phyloP scores from a whole-genome alignment of 2,888 invertebrate species.

The Lepidochitona cinerea region DNA sequence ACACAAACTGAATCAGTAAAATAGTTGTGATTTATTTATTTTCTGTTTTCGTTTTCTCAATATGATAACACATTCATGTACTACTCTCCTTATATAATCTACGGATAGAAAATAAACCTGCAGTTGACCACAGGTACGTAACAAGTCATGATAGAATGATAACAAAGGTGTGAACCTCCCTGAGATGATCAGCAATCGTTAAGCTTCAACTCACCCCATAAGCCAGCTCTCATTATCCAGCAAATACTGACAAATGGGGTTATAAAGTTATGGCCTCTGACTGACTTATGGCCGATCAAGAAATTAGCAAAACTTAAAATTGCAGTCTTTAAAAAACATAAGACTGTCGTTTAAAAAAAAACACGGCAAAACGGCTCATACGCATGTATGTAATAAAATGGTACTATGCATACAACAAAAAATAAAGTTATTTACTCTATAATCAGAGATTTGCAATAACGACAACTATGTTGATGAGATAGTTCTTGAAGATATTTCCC shows the following conservation, averaged over 20 bases:
- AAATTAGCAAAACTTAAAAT: not conserved
- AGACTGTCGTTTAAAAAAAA: not conserved
- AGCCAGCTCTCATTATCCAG: too few species aligned
- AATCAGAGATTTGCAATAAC: not conserved
- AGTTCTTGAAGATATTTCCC: too few species aligned
- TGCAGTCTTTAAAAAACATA: not conserved
- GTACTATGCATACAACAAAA: not conserved
- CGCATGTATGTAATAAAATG: not conserved
- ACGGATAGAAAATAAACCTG: conserved; percentile 8
- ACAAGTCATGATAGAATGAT: conserved; percentile 5
- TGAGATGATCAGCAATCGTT: conserved; percentile 6
- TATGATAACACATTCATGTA: conserved; percentile 7
- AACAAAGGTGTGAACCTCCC: conserved; percentile 3
- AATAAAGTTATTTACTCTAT: not conserved
- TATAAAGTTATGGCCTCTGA: not conserved
- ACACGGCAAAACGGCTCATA: not conserved
- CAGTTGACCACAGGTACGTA: not conserved
- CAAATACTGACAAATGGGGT: too few species aligned
- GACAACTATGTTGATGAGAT: too few species aligned
- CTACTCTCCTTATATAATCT: conserved; percentile 5
- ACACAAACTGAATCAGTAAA: too few species aligned
- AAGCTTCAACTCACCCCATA: too few species aligned
- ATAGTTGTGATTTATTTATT: not conserved
- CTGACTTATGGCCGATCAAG: not conserved
- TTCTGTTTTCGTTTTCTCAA: not conserved